A percentile compares a stretch with the other conserved stretches of the same genome.
These are phyloP conservation scores for Thamnaconus septentrionalis DNA, from an alignment of 2,113 vertebrate species.

Conservation along the genomic window DNA sequence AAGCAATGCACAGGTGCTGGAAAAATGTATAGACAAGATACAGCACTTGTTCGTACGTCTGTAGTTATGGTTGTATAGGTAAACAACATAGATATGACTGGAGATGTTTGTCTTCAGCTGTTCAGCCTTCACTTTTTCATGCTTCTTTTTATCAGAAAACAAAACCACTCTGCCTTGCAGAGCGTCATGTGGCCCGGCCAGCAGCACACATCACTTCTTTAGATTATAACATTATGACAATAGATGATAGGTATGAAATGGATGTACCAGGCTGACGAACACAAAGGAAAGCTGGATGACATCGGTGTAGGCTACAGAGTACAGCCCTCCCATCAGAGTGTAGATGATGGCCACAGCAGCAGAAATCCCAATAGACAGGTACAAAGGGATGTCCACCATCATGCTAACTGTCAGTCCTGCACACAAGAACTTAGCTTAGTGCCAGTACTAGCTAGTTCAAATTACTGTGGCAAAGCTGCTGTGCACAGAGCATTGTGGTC, in stretches of 20 bases:
- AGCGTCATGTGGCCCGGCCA: not conserved
- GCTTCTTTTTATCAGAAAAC: too few species aligned
- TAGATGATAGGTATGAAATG: constrained; percentile 3
- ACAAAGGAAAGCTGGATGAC: constrained; percentile 77
- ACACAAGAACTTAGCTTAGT: not conserved
- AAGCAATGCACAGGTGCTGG: not conserved
- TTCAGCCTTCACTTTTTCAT: too few species aligned
- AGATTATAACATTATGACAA: not conserved
- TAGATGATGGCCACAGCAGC: constrained; percentile 74
- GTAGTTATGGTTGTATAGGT: not conserved
- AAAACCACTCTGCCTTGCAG: too few species aligned
- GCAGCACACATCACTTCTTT: not conserved
- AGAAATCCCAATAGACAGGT: constrained; percentile 68
- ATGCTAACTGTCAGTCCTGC: constrained; percentile 75
- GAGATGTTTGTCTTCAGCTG: too few species aligned
- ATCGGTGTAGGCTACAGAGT: constrained; percentile 82
- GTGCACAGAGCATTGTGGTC: not conserved
- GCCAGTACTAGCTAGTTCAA: too few species aligned
- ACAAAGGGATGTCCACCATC: constrained; percentile 66
- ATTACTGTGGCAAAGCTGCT: not conserved
- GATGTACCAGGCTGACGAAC: constrained; percentile 70
- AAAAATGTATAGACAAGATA: not conserved
- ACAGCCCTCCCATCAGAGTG: constrained; percentile 79
- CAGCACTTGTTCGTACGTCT: not conserved
- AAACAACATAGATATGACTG: too few species aligned